Conservation (phyloP, 2,797 vertebrate genomes). For the Ceryle rudis region DNA sequence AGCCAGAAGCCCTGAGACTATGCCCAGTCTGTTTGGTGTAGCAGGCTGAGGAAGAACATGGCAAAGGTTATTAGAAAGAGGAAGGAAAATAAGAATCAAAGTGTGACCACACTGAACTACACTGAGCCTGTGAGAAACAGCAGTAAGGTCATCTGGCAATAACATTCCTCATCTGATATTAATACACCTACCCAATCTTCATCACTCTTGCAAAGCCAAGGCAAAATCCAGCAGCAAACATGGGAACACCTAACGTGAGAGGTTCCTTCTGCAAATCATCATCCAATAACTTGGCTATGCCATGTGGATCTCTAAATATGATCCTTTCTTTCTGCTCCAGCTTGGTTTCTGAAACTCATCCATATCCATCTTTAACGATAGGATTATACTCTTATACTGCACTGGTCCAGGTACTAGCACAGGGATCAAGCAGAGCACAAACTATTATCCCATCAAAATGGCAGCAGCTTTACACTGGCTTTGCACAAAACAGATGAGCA, state of each 20-base stretch:
- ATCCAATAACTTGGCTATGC: not conserved
- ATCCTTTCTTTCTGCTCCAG: not conserved
- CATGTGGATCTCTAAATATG: not conserved
- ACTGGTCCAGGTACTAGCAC: not conserved
- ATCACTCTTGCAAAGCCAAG: not conserved
- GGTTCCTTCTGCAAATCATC: not conserved
- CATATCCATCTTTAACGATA: not conserved
- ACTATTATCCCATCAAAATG: not conserved
- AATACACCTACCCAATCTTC: not conserved
- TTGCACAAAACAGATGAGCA: not conserved
- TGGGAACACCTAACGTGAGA: not conserved
- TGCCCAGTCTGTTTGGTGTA: not conserved
- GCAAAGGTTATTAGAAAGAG: not conserved
- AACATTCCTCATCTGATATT: not conserved
- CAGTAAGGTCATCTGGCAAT: not conserved
- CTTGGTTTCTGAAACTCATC: not conserved
- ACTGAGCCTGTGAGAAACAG: not conserved
- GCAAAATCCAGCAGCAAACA: not conserved
- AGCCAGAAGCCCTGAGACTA: not conserved
- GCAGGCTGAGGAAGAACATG: not conserved
- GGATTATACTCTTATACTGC: not conserved
- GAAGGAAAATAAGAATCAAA: not conserved
- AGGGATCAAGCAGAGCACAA: not conserved
- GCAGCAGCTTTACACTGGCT: not conserved
- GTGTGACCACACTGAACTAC: not conserved